These are phyloP conservation scores for Esox masquinongy DNA, from an alignment of 2,797 vertebrate species.

Conservation along the genomic window DNA sequence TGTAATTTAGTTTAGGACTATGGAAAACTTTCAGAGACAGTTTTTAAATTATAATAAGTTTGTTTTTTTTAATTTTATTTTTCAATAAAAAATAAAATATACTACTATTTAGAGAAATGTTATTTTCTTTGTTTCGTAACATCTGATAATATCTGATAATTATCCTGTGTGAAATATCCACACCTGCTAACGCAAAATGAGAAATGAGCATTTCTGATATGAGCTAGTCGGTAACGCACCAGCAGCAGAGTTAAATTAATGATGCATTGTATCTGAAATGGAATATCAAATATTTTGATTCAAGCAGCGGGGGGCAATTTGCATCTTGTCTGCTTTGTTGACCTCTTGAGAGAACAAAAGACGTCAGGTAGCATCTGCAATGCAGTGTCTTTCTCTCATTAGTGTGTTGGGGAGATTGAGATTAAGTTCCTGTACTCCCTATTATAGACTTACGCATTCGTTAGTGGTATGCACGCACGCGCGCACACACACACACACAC, in stretches of 20 bases:
- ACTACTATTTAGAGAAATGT: neutral
- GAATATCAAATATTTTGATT: conserved; percentile 30
- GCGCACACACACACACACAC: neutral
- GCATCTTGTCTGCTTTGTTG: conserved; percentile 17
- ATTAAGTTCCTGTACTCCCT: neutral
- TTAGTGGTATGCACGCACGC: neutral
- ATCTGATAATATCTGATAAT: neutral
- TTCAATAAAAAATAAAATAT: too few relatives aligned
- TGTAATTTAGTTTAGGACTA: neutral
- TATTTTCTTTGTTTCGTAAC: neutral
- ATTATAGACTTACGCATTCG: neutral
- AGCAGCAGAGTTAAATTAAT: conserved; percentile 6
- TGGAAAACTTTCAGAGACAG: too few relatives aligned
- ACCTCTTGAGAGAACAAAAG: conserved; percentile 37
- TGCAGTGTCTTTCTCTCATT: conserved; percentile 46
- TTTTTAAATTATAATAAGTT: too few relatives aligned
- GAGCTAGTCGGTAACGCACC: conserved; percentile 6
- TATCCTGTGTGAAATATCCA: neutral
- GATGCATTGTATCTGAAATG: conserved; percentile 23
- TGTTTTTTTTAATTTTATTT: too few relatives aligned
- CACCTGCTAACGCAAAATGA: neutral
- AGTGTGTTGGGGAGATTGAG: conserved; percentile 16
- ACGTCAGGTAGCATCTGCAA: conserved; percentile 51
- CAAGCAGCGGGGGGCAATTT: conserved; percentile 33
- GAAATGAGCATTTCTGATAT: neutral